Percentiles rank a stretch among this genome's conserved stretches.
Conservation (phyloP, 2,113 vertebrate species). For the Pachycephala philippinensis region DNA sequence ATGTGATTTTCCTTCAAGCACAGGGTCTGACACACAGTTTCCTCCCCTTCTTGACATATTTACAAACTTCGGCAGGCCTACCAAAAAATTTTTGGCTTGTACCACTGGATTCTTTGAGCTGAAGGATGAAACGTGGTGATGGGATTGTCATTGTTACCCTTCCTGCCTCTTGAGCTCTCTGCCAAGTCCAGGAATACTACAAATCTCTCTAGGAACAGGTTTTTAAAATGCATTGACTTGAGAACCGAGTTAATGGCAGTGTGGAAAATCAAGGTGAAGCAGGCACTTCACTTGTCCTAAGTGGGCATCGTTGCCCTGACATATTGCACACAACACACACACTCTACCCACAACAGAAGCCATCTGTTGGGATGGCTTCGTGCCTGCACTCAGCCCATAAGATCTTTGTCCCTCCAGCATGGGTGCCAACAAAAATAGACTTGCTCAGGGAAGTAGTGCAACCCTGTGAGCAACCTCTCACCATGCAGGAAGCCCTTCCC, state of each 20-base stretch:
- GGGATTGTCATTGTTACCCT: neutral
- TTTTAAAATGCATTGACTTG: neutral
- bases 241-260: neutral
- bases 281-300: neutral
- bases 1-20: neutral
- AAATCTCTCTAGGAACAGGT: neutral
- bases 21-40: neutral
- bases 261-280: neutral
- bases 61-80: constrained; percentile 14
- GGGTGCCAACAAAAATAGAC: constrained; percentile 56
- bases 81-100: neutral
- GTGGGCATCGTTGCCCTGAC: neutral
- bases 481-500: constrained; percentile 19
- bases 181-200: neutral
- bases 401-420: neutral
- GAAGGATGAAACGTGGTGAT: neutral
- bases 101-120: neutral
- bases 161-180: neutral
- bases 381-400: neutral
- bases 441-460: neutral
- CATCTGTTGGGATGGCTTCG: constrained; percentile 66
- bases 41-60: constrained; percentile 3
- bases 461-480: constrained; percentile 49
- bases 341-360: constrained; percentile 13
- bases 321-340: neutral